phyloP scores from a whole-genome alignment of 2,888 invertebrate genomes.

The Lasius platythorax region DNA sequence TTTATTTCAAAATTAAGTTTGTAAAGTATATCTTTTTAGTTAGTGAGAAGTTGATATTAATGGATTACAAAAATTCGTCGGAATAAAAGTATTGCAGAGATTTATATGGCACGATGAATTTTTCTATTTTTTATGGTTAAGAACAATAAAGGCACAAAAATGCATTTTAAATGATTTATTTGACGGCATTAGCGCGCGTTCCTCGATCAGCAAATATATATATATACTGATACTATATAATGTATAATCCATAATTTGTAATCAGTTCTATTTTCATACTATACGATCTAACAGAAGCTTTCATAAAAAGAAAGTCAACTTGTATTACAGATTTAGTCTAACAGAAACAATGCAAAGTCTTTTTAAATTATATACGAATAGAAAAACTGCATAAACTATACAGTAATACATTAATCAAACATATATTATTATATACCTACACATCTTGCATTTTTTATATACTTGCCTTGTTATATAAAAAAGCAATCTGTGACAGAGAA shows the following conservation, averaged over 20 bases:
- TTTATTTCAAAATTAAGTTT: slow-evolving; percentile 10
- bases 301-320: slow-evolving; percentile 66
- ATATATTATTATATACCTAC: slow-evolving; percentile 64
- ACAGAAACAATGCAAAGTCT: slow-evolving; percentile 66
- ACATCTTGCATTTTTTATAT: slow-evolving; percentile 63
- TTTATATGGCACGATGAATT: slow-evolving; percentile 20
- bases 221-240: slow-evolving; percentile 55
- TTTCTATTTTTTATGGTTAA: slow-evolving; percentile 8
- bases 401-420: slow-evolving; percentile 73
- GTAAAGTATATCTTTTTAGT: slow-evolving; percentile 3
- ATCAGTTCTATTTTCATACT: slow-evolving; percentile 62
- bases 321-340: slow-evolving; percentile 73
- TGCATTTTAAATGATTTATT: slow-evolving; percentile 54
- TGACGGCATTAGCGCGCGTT: slow-evolving; percentile 36
- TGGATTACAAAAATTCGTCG: neutral
- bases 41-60: neutral
- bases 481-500: slow-evolving; percentile 54
- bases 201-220: slow-evolving; percentile 56
- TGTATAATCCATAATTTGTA: slow-evolving; percentile 25
- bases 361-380: slow-evolving; percentile 72
- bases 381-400: slow-evolving; percentile 72
- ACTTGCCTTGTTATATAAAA: slow-evolving; percentile 62
- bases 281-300: slow-evolving; percentile 27
- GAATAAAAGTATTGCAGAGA: slow-evolving; percentile 8
- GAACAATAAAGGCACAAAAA: slow-evolving; percentile 28